Conservation (phyloP, 2,113 vertebrate species). For the Tyrannus savana region DNA sequence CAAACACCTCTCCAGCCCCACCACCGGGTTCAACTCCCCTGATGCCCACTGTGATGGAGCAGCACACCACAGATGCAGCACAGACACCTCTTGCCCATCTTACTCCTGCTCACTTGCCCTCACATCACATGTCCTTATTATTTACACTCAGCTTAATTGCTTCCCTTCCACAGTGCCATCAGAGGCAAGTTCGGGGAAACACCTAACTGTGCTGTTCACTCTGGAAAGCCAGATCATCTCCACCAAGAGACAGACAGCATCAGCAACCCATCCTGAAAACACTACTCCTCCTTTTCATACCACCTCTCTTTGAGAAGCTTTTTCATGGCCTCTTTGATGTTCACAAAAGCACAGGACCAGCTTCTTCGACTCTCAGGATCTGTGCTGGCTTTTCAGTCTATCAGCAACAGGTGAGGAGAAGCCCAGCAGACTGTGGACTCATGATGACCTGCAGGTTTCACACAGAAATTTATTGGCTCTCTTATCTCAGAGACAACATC, state of each 20-base stretch:
- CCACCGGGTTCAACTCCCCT: not conserved
- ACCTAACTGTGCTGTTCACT: not conserved
- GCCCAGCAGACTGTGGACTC: not conserved
- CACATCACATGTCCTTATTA: rapidly evolving
- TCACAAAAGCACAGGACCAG: not conserved
- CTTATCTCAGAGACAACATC: not conserved
- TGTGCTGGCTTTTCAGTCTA: not conserved
- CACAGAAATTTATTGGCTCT: not conserved
- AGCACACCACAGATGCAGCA: rapidly evolving
- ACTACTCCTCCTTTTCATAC: not conserved
- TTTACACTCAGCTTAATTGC: not conserved
- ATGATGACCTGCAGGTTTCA: not conserved
- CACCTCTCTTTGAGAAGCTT: not conserved
- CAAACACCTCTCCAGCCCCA: not conserved
- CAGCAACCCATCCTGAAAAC: not conserved
- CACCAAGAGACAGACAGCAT: not conserved
- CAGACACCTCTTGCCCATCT: not conserved
- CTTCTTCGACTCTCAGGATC: not conserved
- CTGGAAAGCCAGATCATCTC: not conserved
- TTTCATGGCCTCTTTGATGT: not conserved
- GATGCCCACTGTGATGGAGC: not conserved
- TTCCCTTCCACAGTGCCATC: not conserved
- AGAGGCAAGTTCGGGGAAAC: not conserved
- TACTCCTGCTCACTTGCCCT: not conserved
- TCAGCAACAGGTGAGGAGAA: not conserved